Percentiles rank a stretch among this genome's conserved stretches.
Evolutionary conservation across 2,113 vertebrate species (phyloP).

Genomic region (Triplophysa siluroides): DNA sequence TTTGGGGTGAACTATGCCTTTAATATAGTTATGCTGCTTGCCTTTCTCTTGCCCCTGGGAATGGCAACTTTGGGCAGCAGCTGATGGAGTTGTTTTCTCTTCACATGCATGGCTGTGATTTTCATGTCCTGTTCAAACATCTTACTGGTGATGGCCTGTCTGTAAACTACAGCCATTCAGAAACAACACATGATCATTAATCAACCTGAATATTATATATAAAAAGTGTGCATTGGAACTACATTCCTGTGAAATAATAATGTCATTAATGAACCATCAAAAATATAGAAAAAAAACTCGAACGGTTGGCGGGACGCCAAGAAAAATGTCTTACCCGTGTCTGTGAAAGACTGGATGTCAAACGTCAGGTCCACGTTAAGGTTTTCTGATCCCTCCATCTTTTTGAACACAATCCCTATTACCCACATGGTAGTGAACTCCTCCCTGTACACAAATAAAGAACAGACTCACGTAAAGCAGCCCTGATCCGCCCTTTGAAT

Average conservation of each 20-base stretch:
- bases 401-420: constrained; percentile 88
- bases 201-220: too few species aligned
- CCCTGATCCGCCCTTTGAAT: background rate
- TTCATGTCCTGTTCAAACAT: constrained; percentile 90
- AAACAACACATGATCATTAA: background rate
- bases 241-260: too few species aligned
- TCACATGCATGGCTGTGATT: constrained; percentile 86
- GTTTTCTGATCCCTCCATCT: constrained; percentile 86
- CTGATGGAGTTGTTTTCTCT: constrained; percentile 83
- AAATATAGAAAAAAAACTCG: too few species aligned
- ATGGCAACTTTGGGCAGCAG: constrained; percentile 81
- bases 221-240: too few species aligned
- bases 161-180: constrained; percentile 77
- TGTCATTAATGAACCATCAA: too few species aligned
- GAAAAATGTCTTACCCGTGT: constrained; percentile 76
- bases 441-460: constrained; percentile 72
- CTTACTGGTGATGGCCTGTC: constrained; percentile 88
- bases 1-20: too few species aligned
- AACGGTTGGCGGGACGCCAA: too few species aligned
- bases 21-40: constrained; percentile 53
- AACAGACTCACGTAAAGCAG: background rate
- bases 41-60: constrained; percentile 82
- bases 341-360: constrained; percentile 87
- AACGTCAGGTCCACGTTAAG: constrained; percentile 88
- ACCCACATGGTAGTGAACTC: constrained; percentile 89